These are phyloP conservation scores for Lepisosteus oculatus DNA, from an alignment of 2,113 vertebrate species.

Conservation along the genomic window DNA sequence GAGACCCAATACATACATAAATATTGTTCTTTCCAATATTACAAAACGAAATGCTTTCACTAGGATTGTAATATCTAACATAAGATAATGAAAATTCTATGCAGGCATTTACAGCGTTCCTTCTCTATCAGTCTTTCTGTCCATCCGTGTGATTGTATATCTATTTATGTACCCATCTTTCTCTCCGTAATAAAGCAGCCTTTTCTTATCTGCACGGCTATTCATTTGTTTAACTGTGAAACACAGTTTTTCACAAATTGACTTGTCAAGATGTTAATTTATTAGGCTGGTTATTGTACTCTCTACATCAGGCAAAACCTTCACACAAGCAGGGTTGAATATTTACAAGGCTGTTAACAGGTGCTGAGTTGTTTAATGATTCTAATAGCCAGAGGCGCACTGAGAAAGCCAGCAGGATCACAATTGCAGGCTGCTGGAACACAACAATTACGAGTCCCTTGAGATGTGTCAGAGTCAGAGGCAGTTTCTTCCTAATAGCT, in stretches of 20 bases:
- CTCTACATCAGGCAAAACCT: slow-evolving; percentile 78
- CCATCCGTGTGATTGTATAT: neutral
- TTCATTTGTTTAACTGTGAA: slow-evolving; percentile 82
- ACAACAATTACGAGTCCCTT: slow-evolving; percentile 75
- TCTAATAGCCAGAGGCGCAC: slow-evolving; percentile 88
- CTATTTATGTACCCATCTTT: neutral
- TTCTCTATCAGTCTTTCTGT: neutral
- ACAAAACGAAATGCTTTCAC: too few species aligned
- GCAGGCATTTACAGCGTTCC: neutral
- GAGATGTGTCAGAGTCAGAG: slow-evolving; percentile 80
- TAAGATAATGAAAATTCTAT: too few species aligned
- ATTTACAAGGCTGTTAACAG: slow-evolving; percentile 98
- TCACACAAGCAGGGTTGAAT: slow-evolving; percentile 85
- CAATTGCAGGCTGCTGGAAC: slow-evolving; percentile 86
- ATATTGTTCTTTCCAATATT: too few species aligned
- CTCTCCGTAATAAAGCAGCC: slow-evolving; percentile 49
- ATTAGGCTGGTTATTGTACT: slow-evolving; percentile 77
- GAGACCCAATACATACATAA: too few species aligned
- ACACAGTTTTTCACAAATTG: slow-evolving; percentile 80
- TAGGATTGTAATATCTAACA: too few species aligned
- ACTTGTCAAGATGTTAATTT: slow-evolving; percentile 88
- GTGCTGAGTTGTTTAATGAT: slow-evolving; percentile 94
- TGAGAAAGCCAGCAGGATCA: slow-evolving; percentile 81
- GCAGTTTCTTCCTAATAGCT: slow-evolving; percentile 80
- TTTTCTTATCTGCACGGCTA: slow-evolving; percentile 74